phyloP scores from a whole-genome alignment of 2,888 invertebrate species.

The Ametastegia equiseti region DNA sequence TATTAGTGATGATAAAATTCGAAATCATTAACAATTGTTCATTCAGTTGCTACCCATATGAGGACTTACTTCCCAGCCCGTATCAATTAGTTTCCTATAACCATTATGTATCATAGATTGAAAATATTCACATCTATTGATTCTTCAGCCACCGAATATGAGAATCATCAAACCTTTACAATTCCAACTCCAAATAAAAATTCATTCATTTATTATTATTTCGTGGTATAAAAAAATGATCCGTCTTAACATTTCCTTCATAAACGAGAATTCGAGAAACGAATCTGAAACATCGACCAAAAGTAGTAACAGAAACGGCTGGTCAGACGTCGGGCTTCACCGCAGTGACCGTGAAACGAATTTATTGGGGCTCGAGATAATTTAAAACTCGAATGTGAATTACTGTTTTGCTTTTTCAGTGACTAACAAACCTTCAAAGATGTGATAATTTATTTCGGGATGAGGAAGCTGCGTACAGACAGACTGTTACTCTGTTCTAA shows the following conservation, averaged over 20 bases:
- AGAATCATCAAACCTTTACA: neutral
- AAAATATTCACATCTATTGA: neutral
- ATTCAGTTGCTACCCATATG: conserved; percentile 30
- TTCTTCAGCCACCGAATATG: neutral
- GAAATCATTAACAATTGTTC: conserved; percentile 69
- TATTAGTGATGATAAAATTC: conserved; percentile 75
- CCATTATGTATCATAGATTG: neutral
- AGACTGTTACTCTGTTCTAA: neutral
- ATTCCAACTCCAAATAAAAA: neutral
- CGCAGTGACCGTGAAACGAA: neutral
- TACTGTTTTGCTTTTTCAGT: neutral
- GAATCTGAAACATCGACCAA: neutral
- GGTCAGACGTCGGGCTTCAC: neutral
- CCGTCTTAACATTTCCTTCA: no score
- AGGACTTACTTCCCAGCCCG: neutral
- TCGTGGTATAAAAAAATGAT: no score
- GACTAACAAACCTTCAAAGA: neutral
- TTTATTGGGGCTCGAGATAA: neutral
- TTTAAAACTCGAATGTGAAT: neutral
- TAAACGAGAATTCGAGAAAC: neutral
- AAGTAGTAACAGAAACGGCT: neutral
- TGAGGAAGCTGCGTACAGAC: neutral
- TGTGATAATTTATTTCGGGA: neutral
- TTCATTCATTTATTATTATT: neutral
- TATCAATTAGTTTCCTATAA: neutral